Conservation (phyloP, 2,797 vertebrate species). For the Parauchenoglanis ngamensis region DNA sequence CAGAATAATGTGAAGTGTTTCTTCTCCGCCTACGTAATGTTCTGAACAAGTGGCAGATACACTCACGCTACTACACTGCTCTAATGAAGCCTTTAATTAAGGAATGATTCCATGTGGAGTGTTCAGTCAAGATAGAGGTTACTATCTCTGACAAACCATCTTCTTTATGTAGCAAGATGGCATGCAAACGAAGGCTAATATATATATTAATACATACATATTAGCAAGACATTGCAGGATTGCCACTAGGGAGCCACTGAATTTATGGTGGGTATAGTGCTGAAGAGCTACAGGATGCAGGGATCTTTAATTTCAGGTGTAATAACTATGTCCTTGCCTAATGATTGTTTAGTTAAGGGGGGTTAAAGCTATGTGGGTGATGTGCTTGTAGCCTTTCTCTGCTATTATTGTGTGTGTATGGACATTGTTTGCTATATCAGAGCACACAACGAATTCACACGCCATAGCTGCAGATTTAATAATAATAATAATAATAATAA, state of each 20-base stretch:
- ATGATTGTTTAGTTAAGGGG: neutral
- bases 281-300: neutral
- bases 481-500: too few relatives aligned
- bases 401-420: too few relatives aligned
- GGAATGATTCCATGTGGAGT: neutral
- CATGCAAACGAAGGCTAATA: neutral
- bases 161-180: neutral
- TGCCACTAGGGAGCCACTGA: neutral
- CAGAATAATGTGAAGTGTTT: conserved; percentile 22
- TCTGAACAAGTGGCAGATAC: neutral
- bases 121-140: conserved; percentile 6
- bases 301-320: neutral
- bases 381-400: neutral
- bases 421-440: neutral
- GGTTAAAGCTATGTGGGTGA: neutral
- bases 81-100: conserved; percentile 35
- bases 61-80: neutral
- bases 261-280: neutral
- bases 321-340: neutral
- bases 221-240: neutral
- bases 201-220: neutral
- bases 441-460: neutral
- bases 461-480: neutral
- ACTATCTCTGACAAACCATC: neutral
- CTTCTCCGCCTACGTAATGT: neutral